Base-by-base conservation (phyloP, 2,888 invertebrate genomes). In the Encarsia formosa region DNA sequence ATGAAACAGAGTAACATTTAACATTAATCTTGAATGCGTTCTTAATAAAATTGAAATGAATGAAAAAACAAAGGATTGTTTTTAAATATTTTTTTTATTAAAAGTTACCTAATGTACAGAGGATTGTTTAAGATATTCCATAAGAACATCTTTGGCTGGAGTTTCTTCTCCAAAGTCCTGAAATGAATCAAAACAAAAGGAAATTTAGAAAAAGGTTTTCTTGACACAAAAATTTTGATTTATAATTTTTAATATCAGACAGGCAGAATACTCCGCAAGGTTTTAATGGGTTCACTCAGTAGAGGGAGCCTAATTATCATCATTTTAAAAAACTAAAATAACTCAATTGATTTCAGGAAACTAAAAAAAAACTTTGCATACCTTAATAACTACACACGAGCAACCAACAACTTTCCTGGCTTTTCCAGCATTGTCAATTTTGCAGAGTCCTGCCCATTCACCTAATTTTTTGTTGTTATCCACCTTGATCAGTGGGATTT, bases 361-460 rank as follows among this genome's bases (percentile, higher is more conserved):
- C 26, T 26, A 26, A 9, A 35, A 16, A 18, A 19, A 37, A 46
- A 39, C 29, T 20, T 31, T 26, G 6, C 29, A 76, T 70, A 88
- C 88, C 82, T 88, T 92, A 75, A 98, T 91, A 57, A 98, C 98
- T 57, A 97, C 96, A 73, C 95, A 95, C 4, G 96, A 96, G 80
- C 97, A 97, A 49, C 96, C 94, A 64, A 97, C 96, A 60, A 98
- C 93, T 81, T 99, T 99, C 66, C 99, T 85, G 57, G 99, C 95
- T 75, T 98, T 98, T 70, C 99, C 99, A 65, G 97, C 95, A 73
- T 91, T 95, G 81, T 99, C 99, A 70, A 98, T 94, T 81, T 99
- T 99, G 81, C 99, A 99, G 56, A 99, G 85, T 62, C 99, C 99
- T 41, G 96, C 92, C 97, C 98, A 98, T 81, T 99, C 99, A 41